These are phyloP conservation scores for Somateria mollissima DNA, from an alignment of 2,797 vertebrate genomes.

Conservation along the genomic window DNA sequence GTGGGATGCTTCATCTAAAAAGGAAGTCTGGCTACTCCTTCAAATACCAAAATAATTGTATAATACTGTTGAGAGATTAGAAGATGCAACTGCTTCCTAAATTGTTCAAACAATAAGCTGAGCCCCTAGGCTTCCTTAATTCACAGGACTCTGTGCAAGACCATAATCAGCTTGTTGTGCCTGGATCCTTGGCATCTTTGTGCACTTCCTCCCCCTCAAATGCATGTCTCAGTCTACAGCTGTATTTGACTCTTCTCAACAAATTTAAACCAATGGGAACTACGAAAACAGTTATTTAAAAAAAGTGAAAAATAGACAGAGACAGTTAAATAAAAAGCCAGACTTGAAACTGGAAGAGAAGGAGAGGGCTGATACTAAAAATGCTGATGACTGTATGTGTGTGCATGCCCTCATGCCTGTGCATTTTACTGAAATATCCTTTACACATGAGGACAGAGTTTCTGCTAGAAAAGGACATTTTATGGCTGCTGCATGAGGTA, in stretches of 20 bases:
- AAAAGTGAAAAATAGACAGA: background rate
- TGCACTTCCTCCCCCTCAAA: background rate
- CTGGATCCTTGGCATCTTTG: background rate
- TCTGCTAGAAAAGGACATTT: background rate
- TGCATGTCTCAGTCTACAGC: background rate
- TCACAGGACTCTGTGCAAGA: background rate
- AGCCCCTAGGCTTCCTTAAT: background rate
- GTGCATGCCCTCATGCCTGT: background rate
- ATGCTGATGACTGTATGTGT: fast-evolving
- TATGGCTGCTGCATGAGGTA: conserved; percentile 1
- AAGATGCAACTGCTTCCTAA: conserved; percentile 5
- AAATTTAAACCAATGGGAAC: background rate
- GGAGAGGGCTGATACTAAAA: background rate
- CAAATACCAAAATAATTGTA: conserved; percentile 18
- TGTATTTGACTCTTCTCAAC: background rate
- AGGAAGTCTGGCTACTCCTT: background rate
- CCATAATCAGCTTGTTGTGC: background rate
- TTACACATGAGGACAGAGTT: background rate
- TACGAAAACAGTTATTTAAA: background rate
- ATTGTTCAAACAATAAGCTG: background rate
- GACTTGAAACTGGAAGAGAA: background rate
- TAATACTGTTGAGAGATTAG: background rate
- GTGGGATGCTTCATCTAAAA: background rate
- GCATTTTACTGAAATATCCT: background rate
- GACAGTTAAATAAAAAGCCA: background rate